Evolutionary conservation across 2,113 vertebrate species (phyloP).

Genomic region (Rutilus rutilus): DNA sequence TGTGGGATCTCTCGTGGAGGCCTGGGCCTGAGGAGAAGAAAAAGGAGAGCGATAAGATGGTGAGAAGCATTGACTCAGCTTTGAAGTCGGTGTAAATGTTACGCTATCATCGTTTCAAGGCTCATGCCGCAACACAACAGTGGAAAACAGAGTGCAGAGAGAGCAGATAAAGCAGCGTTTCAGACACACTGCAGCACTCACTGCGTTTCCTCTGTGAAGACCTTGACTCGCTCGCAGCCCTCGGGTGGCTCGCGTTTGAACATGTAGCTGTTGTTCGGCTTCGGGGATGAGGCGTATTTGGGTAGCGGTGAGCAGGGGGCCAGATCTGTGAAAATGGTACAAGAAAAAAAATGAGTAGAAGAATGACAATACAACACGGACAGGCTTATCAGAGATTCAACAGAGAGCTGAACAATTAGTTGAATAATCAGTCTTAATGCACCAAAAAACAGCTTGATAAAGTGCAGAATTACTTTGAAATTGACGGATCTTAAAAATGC

Average conservation of each 20-base stretch:
- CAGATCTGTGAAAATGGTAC: constrained; percentile 46
- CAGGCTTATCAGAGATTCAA: background rate
- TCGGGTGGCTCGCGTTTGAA: constrained; percentile 61
- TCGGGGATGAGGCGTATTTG: constrained; percentile 59
- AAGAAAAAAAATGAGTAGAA: background rate
- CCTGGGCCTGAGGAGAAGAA: constrained; percentile 75
- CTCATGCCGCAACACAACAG: constrained; percentile 30
- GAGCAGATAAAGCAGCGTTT: constrained; percentile 22
- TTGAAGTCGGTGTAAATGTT: constrained; percentile 11
- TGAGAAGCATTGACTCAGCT: constrained; percentile 27
- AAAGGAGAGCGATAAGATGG: background rate
- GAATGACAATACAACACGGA: background rate
- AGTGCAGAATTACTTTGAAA: background rate
- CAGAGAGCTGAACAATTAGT: background rate
- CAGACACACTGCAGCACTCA: constrained; percentile 46
- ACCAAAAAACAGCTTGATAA: background rate
- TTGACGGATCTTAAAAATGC: background rate
- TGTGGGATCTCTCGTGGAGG: constrained; percentile 83
- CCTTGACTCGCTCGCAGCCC: constrained; percentile 61
- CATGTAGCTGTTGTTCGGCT: constrained; percentile 62
- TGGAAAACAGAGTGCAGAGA: background rate
- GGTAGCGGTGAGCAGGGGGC: constrained; percentile 50
- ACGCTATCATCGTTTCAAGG: constrained; percentile 42
- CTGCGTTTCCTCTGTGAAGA: constrained; percentile 61
- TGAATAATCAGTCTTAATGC: background rate